phyloP scores from a whole-genome alignment of 2,888 invertebrate species.

The Bombylius major region DNA sequence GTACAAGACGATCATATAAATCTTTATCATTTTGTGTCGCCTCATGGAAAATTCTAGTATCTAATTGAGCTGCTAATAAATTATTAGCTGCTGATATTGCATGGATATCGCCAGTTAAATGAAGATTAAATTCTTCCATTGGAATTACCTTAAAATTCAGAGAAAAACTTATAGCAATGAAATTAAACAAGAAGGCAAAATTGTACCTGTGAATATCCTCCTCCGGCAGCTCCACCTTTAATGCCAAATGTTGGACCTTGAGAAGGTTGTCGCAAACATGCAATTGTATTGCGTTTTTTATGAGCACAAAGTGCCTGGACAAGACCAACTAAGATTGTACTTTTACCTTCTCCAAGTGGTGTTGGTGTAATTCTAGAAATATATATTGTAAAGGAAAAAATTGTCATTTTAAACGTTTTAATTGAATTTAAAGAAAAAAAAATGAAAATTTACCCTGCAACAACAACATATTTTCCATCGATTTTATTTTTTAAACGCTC shows the following conservation, averaged over 20 bases:
- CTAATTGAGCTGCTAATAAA: slow-evolving; percentile 92
- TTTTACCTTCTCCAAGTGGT: slow-evolving; percentile 97
- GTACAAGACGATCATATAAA: slow-evolving; percentile 79
- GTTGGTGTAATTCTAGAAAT: slow-evolving; percentile 82
- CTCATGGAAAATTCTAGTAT: slow-evolving; percentile 95
- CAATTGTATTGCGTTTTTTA: slow-evolving; percentile 74
- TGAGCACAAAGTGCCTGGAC: slow-evolving; percentile 86
- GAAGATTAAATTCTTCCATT: slow-evolving; percentile 99
- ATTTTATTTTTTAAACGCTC: slow-evolving; percentile 55
- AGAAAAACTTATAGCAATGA: not conserved
- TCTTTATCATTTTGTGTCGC: slow-evolving; percentile 77
- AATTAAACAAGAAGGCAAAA: not conserved
- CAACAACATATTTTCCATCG: slow-evolving; percentile 86
- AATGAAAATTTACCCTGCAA: slow-evolving; percentile 62
- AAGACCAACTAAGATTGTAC: slow-evolving; percentile 86
- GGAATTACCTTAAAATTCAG: slow-evolving; percentile 58
- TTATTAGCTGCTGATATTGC: slow-evolving; percentile 98
- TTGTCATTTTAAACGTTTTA: not conserved
- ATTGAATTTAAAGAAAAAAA: not conserved
- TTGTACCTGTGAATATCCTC: slow-evolving; percentile 80
- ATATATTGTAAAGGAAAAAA: not conserved
- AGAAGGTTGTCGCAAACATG: slow-evolving; percentile 91
- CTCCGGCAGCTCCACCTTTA: slow-evolving; percentile 97
- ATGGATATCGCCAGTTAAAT: slow-evolving; percentile 96
- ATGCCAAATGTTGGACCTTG: slow-evolving; percentile 99